Evolutionary conservation across 2,113 vertebrate genomes (phyloP).

Genomic region (Prunella himalayana): DNA sequence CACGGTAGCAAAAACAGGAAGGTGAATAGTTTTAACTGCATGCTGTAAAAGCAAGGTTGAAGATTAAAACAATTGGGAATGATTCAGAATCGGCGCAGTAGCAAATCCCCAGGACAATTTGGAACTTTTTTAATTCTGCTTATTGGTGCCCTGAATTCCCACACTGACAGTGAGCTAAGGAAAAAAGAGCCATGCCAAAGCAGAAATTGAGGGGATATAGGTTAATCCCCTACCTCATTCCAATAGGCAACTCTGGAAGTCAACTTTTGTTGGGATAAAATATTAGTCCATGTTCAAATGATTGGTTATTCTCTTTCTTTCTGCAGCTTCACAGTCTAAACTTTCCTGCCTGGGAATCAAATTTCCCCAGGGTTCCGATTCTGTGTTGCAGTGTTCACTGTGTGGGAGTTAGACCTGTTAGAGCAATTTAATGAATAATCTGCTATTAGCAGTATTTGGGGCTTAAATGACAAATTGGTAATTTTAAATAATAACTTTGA

Average conservation of each 20-base stretch:
- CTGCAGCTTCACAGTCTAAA: neutral
- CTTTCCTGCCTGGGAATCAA: neutral
- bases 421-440: neutral
- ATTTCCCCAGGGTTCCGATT: neutral
- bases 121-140: neutral
- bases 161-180: neutral
- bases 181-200: neutral
- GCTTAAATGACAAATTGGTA: neutral
- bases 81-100: neutral
- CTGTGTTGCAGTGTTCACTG: neutral
- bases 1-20: neutral
- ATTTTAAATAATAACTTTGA: neutral
- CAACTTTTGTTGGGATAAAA: neutral
- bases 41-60: neutral
- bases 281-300: neutral
- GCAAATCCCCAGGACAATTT: neutral
- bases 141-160: neutral
- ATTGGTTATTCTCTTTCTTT: neutral
- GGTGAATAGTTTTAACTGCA: neutral
- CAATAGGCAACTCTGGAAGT: neutral
- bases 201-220: neutral
- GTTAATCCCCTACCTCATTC: neutral
- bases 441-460: neutral
- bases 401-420: neutral
- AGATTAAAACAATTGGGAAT: neutral